phyloP scores from a whole-genome alignment of 2,113 vertebrate species.

The Alces alces region DNA sequence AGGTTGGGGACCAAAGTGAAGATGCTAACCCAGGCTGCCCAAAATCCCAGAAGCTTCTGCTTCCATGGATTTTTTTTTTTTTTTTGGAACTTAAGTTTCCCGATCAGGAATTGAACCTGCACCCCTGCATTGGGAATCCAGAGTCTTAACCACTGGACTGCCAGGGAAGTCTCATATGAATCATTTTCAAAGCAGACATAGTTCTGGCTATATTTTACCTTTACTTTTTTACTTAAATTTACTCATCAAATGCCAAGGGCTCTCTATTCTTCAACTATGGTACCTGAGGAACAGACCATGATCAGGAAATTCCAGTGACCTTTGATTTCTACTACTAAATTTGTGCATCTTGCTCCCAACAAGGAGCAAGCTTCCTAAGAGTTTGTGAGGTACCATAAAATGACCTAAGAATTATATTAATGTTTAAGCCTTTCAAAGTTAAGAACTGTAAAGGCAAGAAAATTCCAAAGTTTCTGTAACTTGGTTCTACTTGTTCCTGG shows the following conservation, averaged over 20 bases:
- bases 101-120: background rate
- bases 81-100: background rate
- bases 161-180: background rate
- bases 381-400: conserved; percentile 33
- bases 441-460: background rate
- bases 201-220: background rate
- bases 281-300: background rate
- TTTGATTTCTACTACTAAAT: conserved; percentile 19
- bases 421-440: conserved; percentile 18
- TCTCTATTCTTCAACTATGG: background rate
- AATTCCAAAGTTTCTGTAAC: background rate
- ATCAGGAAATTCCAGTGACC: background rate
- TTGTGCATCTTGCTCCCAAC: background rate
- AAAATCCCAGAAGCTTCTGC: background rate
- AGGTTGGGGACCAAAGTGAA: background rate
- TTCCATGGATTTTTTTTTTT: background rate
- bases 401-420: conserved; percentile 28
- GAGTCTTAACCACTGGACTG: background rate
- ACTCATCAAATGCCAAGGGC: conserved; percentile 8
- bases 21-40: background rate
- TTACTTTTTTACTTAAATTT: background rate
- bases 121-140: background rate
- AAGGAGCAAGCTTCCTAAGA: background rate
- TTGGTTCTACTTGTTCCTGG: background rate
- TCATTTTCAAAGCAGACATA: background rate